Conservation (phyloP, 2,113 vertebrate species). For the Pandion haliaetus region DNA sequence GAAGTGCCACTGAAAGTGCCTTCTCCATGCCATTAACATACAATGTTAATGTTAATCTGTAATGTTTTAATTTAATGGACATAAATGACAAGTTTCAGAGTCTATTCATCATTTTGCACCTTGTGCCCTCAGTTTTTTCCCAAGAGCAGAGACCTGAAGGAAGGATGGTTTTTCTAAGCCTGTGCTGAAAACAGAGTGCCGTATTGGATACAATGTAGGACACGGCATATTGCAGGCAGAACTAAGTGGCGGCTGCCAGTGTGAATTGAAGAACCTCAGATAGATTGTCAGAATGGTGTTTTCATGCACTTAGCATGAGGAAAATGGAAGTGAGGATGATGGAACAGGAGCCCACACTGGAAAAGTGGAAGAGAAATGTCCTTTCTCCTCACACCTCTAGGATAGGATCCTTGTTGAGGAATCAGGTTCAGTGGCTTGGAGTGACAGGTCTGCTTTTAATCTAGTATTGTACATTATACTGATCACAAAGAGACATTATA, state of each 20-base stretch:
- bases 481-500: not conserved
- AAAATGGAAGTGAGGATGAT: not conserved
- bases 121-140: not conserved
- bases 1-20: not conserved
- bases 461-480: not conserved
- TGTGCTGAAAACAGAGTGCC: not conserved
- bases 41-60: not conserved
- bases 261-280: not conserved
- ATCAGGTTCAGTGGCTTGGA: not conserved
- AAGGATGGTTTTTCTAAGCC: not conserved
- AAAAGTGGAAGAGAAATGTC: not conserved
- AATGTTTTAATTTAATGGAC: not conserved
- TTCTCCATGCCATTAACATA: not conserved
- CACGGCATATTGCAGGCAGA: not conserved
- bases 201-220: not conserved
- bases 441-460: not conserved
- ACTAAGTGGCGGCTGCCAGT: not conserved
- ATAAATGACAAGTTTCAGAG: not conserved
- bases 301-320: not conserved
- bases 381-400: not conserved
- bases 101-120: not conserved
- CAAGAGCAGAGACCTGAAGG: not conserved
- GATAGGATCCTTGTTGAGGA: not conserved
- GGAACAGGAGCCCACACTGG: not conserved
- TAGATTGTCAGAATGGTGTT: not conserved